Evolutionary conservation across 2,797 vertebrate species (phyloP), one percentile per base, ranked within the genome.

Genomic region (Diglossa cyanea): DNA sequence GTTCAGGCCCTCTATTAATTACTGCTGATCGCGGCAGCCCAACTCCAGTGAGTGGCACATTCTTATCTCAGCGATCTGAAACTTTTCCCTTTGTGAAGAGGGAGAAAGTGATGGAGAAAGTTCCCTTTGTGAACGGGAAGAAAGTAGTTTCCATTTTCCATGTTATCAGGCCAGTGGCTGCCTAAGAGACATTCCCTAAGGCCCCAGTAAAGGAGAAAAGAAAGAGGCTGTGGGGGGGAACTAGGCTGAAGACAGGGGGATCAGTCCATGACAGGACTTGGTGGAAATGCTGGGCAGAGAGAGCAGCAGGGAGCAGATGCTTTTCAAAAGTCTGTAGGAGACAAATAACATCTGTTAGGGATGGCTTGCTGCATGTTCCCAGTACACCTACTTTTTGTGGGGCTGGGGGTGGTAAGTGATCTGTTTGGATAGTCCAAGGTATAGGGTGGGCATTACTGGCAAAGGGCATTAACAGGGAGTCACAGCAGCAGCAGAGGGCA

Each of bases 1-100:
- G 37, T 90, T 84, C 80, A 60, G 50, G 14, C 45, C 48, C 61
- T 77, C 47, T 93, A 31, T 90, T 92, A 95, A 85, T 95, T 96
- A 88, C 73, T 75, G 67, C 65, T 85, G 70, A 93, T 89, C 17
- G 1, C 57, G 60, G 66, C 68, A 86, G 47, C 65, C 30, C 62
- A 9, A 8, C 33, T 75, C 73, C 65, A 66, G 24, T 10, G 35
- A 73, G 44, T 6, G 17, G 76, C 58, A 33, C 39, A 3, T 76
- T 78, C 68, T 79, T 65, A 67, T 81, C 67, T 86, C 63, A 20
- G 88, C 0, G 0, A 28, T 54, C 1, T 8, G 86, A 76, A 77
- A 25, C 17, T 81, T 70, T 23, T 81, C 55, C 39, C 24, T 84
- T 88, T 55, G 54, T 66, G 61, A 4, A 2, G 44, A 35, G 45